A percentile compares a stretch with the other conserved stretches of the same genome.
Conservation (phyloP, 2,113 vertebrate species). For the Ceratotherium simum region DNA sequence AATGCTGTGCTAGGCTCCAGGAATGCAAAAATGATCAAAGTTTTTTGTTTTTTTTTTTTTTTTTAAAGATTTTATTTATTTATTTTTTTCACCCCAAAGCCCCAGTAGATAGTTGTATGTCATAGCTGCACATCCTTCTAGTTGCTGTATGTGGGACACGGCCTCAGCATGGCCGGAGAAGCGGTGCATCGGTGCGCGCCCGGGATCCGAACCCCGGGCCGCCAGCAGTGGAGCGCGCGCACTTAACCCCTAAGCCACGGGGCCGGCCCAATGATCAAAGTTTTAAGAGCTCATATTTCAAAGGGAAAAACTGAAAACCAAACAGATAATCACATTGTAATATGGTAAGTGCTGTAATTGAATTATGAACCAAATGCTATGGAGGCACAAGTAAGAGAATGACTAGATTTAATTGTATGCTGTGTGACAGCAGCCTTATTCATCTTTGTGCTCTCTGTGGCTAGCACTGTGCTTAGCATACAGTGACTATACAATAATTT, state of each 20-base stretch:
- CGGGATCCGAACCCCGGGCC: too few relatives aligned
- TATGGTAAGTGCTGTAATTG: neutral
- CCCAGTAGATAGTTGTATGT: too few relatives aligned
- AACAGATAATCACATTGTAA: constrained; percentile 6
- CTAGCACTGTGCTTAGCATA: neutral
- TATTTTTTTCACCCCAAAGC: too few relatives aligned
- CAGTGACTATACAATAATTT: neutral
- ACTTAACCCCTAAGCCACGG: too few relatives aligned
- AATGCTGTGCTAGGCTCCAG: constrained; percentile 5
- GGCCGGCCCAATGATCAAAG: constrained; percentile 8
- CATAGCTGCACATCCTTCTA: too few relatives aligned
- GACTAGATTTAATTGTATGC: neutral
- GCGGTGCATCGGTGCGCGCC: too few relatives aligned
- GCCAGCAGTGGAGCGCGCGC: too few relatives aligned
- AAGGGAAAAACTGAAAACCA: constrained; percentile 40
- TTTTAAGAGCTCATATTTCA: constrained; percentile 37
- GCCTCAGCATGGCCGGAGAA: too few relatives aligned
- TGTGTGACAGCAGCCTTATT: neutral
- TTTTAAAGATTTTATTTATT: too few relatives aligned
- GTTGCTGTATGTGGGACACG: too few relatives aligned
- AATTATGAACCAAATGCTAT: constrained; percentile 29
- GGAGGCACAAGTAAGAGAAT: constrained; percentile 25
- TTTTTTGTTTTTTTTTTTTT: too few relatives aligned
- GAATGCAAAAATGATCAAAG: constrained; percentile 24
- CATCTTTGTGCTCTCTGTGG: neutral